These are phyloP conservation scores for Drosophila leonis DNA, from an alignment of 2,888 invertebrate species.

Conservation along the genomic window DNA sequence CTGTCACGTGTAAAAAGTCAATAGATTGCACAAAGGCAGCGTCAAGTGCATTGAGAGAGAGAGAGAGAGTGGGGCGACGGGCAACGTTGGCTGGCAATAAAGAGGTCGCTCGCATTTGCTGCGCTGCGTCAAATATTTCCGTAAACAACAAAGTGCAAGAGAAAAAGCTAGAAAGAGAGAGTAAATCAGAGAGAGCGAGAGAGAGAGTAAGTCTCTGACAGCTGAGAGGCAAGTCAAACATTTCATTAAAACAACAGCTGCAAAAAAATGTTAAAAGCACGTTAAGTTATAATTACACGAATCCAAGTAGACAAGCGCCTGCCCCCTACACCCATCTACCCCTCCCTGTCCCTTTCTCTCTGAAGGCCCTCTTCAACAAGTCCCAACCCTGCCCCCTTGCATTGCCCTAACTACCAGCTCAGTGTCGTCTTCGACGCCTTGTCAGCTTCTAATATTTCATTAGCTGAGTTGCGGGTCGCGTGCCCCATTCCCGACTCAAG, in stretches of 20 bases:
- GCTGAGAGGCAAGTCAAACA: slow-evolving; percentile 42
- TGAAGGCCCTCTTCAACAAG: neutral
- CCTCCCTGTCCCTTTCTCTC: neutral
- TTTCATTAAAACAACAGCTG: slow-evolving; percentile 54
- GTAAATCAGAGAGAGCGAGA: neutral
- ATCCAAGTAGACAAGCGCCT: slow-evolving; percentile 20
- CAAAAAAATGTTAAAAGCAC: slow-evolving; percentile 44
- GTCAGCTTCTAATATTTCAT: slow-evolving; percentile 76
- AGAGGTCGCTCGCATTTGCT: slow-evolving; percentile 71
- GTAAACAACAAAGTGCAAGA: slow-evolving; percentile 48
- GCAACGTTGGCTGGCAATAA: slow-evolving; percentile 47
- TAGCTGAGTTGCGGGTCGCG: slow-evolving; percentile 60
- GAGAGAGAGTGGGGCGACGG: neutral
- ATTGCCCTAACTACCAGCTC: neutral
- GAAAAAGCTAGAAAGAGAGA: slow-evolving; percentile 9
- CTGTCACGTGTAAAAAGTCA: slow-evolving; percentile 80
- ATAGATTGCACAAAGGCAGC: slow-evolving; percentile 74
- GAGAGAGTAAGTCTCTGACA: slow-evolving; percentile 10
- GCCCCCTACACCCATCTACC: neutral
- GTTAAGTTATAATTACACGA: slow-evolving; percentile 66
- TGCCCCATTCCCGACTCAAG: slow-evolving; percentile 29
- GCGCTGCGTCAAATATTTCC: slow-evolving; percentile 73
- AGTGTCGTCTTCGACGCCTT: slow-evolving; percentile 63
- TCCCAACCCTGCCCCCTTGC: neutral
- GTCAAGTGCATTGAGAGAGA: slow-evolving; percentile 52